These are phyloP conservation scores for Nasonia vitripennis DNA, from an alignment of 1,140 invertebrate genomes.

Conservation along the genomic window DNA sequence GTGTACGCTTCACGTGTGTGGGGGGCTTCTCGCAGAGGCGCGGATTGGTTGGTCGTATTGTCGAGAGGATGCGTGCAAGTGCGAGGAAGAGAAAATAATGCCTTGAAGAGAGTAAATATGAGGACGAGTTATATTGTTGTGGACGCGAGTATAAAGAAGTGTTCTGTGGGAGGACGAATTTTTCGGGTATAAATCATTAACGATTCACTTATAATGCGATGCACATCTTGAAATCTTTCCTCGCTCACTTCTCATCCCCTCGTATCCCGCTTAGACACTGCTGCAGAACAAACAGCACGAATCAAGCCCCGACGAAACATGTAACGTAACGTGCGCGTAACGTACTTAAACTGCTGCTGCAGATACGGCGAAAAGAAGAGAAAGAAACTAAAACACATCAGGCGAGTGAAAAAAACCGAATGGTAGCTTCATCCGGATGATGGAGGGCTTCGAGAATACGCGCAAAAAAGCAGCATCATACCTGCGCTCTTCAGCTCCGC, in stretches of 20 bases:
- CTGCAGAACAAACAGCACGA: background rate
- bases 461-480: background rate
- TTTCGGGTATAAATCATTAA: too few relatives aligned
- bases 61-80: background rate
- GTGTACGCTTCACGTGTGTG: background rate
- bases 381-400: background rate
- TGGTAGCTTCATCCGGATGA: slow-evolving; percentile 32
- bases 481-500: background rate
- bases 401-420: slow-evolving; percentile 20
- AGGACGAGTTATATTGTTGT: background rate
- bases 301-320: background rate
- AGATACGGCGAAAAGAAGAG: background rate
- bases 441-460: slow-evolving; percentile 33
- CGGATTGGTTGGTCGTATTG: background rate
- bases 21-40: background rate
- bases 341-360: slow-evolving; percentile 4
- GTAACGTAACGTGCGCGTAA: background rate
- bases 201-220: too few relatives aligned
- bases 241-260: background rate
- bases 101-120: background rate
- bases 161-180: too few relatives aligned
- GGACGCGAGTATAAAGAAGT: too few relatives aligned
- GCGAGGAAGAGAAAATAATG: background rate
- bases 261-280: background rate
- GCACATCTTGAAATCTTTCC: background rate